Base-by-base conservation (phyloP, 2,113 vertebrate species). In the Australoheros scitulus region DNA sequence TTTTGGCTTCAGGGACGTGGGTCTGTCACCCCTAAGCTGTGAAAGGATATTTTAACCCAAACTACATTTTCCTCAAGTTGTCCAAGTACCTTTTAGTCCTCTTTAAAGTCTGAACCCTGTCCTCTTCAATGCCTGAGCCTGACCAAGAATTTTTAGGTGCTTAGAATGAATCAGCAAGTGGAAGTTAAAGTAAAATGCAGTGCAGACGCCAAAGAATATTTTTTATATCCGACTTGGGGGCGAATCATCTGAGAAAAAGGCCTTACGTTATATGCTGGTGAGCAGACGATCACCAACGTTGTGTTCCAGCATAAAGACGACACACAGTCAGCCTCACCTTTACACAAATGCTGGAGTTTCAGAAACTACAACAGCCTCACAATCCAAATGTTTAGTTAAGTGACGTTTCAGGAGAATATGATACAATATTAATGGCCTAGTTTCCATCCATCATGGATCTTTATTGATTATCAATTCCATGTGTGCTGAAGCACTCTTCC, bases 211-310 rank as follows among this genome's bases (percentile, higher is more conserved):
- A 41, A 64, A 64, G 20, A 41, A 64, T 0, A 1, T 64, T 34
- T 22, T 11, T 3, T 41, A 11, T 3, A 3, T 41, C 38, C 3
- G 9, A 41, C 47, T 6, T 6, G 47, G 15, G 11, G 14, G 14
- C 8, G 11, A 17, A 1, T 4, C 34, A 41, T 24, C 13, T 43
- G 14, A 65, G 11, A 24, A 65, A 41, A 24, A 43, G n/a, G 13
- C 36, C 14, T 41, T 24, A 41, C 0, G 2, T 24, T 0, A 43
- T 24, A 7, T 15, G 7, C 63, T 0, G n/a, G 11, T n/a, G n/a
- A n/a, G 20, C 22, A 2, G 3, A 15, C 8, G 20, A 11, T 41
- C 24, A 26, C 24, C 24, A 26, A 26, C 24, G 24, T 26, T 26
- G 24, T 26, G 24, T 11, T 41, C 36, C 36, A 24, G 36, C 63